Evolutionary conservation across 23 tunicate genomes (phyloP).

Genomic region (Diplosoma virens): DNA sequence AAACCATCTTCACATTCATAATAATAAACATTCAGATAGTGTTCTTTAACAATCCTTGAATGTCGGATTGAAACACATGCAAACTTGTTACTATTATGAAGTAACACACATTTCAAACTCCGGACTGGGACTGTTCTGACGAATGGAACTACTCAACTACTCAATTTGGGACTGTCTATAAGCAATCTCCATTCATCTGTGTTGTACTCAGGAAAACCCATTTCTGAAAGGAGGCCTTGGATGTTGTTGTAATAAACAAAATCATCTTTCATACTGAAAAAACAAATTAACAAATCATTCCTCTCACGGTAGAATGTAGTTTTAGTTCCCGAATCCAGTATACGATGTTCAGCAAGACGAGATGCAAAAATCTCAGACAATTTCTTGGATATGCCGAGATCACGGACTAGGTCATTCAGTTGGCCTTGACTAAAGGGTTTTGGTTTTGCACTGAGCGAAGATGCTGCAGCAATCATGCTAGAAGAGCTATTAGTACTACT

Average conservation of each 20-base stretch:
- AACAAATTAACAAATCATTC: constrained; percentile 13
- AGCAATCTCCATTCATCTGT: too few relatives aligned
- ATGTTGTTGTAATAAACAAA: too few relatives aligned
- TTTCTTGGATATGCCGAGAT: constrained; percentile 11
- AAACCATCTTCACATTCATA: constrained; percentile 18
- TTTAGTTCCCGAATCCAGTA: constrained; percentile 16
- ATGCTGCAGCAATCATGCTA: constrained; percentile 5
- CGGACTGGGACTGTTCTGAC: too few relatives aligned
- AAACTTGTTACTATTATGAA: too few relatives aligned
- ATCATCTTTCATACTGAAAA: constrained; percentile 10
- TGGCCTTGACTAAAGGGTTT: constrained; percentile 20
- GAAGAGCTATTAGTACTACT: constrained; percentile 16
- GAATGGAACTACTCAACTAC: too few relatives aligned
- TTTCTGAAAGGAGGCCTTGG: too few relatives aligned
- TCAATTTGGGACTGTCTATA: too few relatives aligned
- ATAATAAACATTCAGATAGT: too few relatives aligned
- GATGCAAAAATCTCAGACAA: constrained; percentile 24
- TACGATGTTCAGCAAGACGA: constrained; percentile 17
- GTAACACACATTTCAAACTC: too few relatives aligned
- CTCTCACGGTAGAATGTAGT: constrained; percentile 4
- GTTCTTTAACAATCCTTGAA: not conserved
- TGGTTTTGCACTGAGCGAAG: not conserved
- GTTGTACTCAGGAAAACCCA: too few relatives aligned
- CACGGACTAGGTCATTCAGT: constrained; percentile 25
- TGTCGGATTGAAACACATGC: too few relatives aligned